Evolutionary conservation across 1,140 invertebrate genomes (phyloP).

Genomic region (Drosophila subpulchrella): DNA sequence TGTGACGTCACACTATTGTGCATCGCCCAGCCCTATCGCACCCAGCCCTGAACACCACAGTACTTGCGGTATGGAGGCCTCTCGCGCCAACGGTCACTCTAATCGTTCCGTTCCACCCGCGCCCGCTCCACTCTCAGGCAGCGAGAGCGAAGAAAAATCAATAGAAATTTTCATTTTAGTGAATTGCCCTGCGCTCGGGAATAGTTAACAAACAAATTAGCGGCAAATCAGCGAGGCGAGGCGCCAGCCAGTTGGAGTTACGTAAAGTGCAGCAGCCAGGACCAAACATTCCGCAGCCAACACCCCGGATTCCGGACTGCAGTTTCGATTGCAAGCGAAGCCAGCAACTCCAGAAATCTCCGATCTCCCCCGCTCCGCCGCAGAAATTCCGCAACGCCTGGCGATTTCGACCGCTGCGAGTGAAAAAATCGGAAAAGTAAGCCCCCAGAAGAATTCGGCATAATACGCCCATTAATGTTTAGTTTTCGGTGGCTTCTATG

Average conservation of each 20-base stretch:
- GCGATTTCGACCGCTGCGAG: slow-evolving; percentile 15
- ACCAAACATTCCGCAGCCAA: slow-evolving; percentile 70
- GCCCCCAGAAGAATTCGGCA: slow-evolving; percentile 13
- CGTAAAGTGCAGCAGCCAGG: slow-evolving; percentile 48
- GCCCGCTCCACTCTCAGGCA: slow-evolving; percentile 56
- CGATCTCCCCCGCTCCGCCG: slow-evolving; percentile 20
- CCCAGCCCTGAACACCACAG: slow-evolving; percentile 5
- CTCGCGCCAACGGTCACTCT: slow-evolving; percentile 18
- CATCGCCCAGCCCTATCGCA: not conserved
- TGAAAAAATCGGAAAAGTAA: slow-evolving; percentile 51
- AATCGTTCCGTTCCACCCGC: slow-evolving; percentile 28
- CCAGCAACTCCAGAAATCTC: slow-evolving; percentile 29
- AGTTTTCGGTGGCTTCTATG: slow-evolving; percentile 27
- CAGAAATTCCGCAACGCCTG: slow-evolving; percentile 30
- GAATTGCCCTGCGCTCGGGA: slow-evolving; percentile 68
- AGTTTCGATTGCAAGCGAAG: slow-evolving; percentile 9
- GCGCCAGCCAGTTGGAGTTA: slow-evolving; percentile 52
- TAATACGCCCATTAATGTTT: slow-evolving; percentile 52
- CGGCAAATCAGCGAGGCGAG: slow-evolving; percentile 44
- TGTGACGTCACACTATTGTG: not conserved
- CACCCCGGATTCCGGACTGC: slow-evolving; percentile 48
- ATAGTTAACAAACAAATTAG: slow-evolving; percentile 65
- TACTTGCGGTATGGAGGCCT: not conserved
- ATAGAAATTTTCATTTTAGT: slow-evolving; percentile 79
- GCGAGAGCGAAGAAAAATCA: slow-evolving; percentile 77